These are phyloP conservation scores for Clarias magur DNA, from an alignment of 2,113 vertebrate species.

Conservation along the genomic window DNA sequence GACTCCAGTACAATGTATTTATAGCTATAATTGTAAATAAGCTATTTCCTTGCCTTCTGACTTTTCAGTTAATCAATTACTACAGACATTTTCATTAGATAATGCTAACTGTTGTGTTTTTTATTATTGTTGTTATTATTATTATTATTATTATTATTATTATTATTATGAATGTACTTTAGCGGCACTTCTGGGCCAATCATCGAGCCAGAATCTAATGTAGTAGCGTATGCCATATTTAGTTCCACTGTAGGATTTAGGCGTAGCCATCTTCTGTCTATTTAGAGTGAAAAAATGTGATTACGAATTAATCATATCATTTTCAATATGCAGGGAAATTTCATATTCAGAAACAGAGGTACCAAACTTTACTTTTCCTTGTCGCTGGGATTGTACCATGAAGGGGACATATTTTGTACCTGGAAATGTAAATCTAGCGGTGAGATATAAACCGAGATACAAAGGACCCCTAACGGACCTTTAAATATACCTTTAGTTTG, in stretches of 20 bases:
- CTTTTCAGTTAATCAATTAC: background rate
- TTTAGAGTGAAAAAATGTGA: background rate
- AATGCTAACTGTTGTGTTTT: background rate
- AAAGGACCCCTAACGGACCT: background rate
- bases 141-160: background rate
- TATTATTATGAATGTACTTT: slow-evolving; percentile 17
- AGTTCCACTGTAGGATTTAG: slow-evolving; percentile 22
- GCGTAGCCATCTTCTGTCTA: background rate
- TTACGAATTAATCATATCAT: background rate
- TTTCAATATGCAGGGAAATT: slow-evolving; percentile 25
- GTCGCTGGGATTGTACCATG: background rate
- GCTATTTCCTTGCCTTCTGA: background rate
- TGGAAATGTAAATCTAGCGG: background rate
- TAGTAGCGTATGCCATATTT: slow-evolving; percentile 10
- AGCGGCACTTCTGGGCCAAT: background rate
- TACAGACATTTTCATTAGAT: background rate
- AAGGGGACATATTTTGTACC: background rate
- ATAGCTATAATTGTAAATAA: slow-evolving; percentile 41
- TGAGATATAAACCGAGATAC: background rate
- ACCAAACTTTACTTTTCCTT: slow-evolving; percentile 8
- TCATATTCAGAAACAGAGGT: background rate
- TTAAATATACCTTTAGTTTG: background rate
- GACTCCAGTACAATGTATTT: slow-evolving; percentile 12
- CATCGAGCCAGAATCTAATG: background rate
- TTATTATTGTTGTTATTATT: background rate